Conservation (phyloP, 1,140 invertebrate genomes). For the Portunus trituberculatus region DNA sequence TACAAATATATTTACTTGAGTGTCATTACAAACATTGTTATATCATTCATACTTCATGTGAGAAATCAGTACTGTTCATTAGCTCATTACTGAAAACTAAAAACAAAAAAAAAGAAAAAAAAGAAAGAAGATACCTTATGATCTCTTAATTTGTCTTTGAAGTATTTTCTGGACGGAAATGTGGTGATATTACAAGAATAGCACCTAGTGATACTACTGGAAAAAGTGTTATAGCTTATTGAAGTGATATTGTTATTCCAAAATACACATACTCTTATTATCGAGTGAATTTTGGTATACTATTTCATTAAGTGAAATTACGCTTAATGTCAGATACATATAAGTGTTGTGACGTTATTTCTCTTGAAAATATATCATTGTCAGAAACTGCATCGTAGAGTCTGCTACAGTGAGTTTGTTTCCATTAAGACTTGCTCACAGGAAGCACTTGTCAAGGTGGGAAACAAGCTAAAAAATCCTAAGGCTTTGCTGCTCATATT, state of each 20-base stretch:
- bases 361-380: constrained; percentile 23
- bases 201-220: not conserved
- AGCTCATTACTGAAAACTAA: too few species aligned
- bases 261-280: not conserved
- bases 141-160: constrained; percentile 4
- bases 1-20: constrained; percentile 4
- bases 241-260: constrained; percentile 23
- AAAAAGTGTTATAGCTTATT: not conserved
- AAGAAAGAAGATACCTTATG: not conserved
- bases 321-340: not conserved
- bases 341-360: constrained; percentile 23
- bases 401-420: not conserved
- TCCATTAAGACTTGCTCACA: not conserved
- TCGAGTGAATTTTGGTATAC: not conserved
- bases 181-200: not conserved
- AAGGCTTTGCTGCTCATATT: constrained; percentile 65
- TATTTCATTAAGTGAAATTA: constrained; percentile 7
- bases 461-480: not conserved
- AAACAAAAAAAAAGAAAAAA: too few species aligned
- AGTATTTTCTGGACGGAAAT: not conserved
- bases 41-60: not conserved
- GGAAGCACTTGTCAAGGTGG: not conserved
- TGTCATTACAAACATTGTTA: constrained; percentile 13
- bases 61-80: not conserved
- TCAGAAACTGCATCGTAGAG: not conserved